Base-by-base conservation (phyloP, 2,797 vertebrate genomes). In the Lophotriccus pileatus region DNA sequence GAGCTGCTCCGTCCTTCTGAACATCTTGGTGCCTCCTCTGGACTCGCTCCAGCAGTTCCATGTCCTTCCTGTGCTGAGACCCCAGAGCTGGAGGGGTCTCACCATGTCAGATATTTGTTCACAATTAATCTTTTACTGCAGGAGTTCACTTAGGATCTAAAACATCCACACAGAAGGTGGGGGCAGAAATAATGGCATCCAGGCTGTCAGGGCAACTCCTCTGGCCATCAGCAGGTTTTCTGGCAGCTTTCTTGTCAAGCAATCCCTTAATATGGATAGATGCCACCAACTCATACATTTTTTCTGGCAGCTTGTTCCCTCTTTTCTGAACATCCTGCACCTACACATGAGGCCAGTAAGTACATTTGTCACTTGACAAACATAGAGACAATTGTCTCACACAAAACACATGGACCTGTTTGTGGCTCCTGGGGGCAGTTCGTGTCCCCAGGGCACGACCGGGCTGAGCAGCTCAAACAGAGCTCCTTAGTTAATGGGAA, bases 371-470 rank as follows among this genome's bases (percentile, higher is more conserved):
- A 76, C 64, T 34, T 17, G 53, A 15, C 25, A 46, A 14, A 39
- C 59, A 53, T 7, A 9, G 1, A 0, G 47, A 39, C 22, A 30
- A 9, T 36, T 34, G 10, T n/a, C 41, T 55, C 27, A 0, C 2
- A 41, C 41, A 30, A 37, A 41, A 10, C 39, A 30, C 3, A 0
- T 0, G 24, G 90, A 43, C 36, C 9, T 22, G 52, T 4, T 1
- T 4, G 27, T 14, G 92, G 46, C 50, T 27, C 21, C 55, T 63
- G 66, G 68, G 63, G 27, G 3, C 53, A 28, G 17, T 60, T 7
- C 2, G 14, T 4, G 14, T 10, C 32, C 17, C 41, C 23, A 2
- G 3, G 2, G 4, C 82, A 41, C 0, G 0, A 69, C 46, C 32
- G 6, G 23, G 46, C 14, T 37, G 6, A 67, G 64, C 1, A 4